phyloP scores from a whole-genome alignment of 92 coral and sea anemone genomes.

The Zoanthus gigantus region DNA sequence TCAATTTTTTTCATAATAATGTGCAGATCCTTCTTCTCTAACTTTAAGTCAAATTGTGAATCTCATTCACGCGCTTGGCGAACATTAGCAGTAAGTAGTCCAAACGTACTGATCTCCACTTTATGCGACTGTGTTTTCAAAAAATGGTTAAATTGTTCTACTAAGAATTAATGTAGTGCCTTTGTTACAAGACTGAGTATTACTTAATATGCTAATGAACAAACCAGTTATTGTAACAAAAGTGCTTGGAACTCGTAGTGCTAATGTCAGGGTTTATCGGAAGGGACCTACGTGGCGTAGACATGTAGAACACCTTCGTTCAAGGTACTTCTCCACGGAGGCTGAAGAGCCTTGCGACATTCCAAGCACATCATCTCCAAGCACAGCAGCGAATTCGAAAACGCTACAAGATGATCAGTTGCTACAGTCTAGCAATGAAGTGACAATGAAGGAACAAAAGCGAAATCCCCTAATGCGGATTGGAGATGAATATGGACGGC shows the following conservation, averaged over 20 bases:
- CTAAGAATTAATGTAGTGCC: too few species aligned
- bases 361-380: constrained; percentile 21
- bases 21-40: too few species aligned
- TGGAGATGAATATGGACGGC: constrained; percentile 39
- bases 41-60: too few species aligned
- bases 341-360: constrained; percentile 56
- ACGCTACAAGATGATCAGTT: constrained; percentile 23
- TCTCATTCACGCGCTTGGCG: too few species aligned
- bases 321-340: constrained; percentile 31
- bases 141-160: too few species aligned
- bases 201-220: too few species aligned
- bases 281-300: constrained; percentile 58
- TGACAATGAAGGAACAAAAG: constrained; percentile 21
- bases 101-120: too few species aligned
- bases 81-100: too few species aligned
- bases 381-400: constrained; percentile 17
- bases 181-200: too few species aligned
- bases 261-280: constrained; percentile 46
- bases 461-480: constrained; percentile 32
- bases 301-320: constrained; percentile 53
- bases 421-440: background rate
- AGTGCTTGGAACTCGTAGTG: constrained; percentile 50
- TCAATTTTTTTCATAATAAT: too few species aligned
- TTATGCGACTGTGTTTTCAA: too few species aligned
- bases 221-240: constrained; percentile 30